Evolutionary conservation across 2,113 vertebrate species (phyloP).

Genomic region (Pseudolaguvia tuberculata): DNA sequence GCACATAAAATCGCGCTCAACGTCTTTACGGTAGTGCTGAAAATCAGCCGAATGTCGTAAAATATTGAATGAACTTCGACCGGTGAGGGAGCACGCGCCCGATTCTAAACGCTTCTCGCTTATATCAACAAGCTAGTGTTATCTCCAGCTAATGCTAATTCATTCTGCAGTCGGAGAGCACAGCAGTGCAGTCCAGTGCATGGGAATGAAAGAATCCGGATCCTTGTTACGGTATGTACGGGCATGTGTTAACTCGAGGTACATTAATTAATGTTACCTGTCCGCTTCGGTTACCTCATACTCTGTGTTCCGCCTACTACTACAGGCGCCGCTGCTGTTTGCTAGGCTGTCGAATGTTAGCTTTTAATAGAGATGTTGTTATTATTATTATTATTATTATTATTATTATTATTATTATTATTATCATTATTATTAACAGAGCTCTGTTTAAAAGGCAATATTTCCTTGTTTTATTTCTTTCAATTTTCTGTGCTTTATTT

Average conservation of each 20-base stretch:
- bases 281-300: too few relatives aligned
- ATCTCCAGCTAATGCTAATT: not conserved
- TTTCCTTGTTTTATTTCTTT: not conserved
- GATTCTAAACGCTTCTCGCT: not conserved
- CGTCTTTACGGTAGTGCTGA: not conserved
- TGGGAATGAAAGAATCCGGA: conserved; percentile 35
- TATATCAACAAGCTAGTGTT: not conserved
- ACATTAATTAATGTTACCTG: not conserved
- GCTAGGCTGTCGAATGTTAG: not conserved
- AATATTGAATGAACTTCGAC: not conserved
- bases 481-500: not conserved
- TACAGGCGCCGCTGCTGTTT: not conserved
- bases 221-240: conserved; percentile 43
- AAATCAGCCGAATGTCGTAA: not conserved
- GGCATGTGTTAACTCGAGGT: not conserved
- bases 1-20: not conserved
- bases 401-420: too few relatives aligned
- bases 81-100: not conserved
- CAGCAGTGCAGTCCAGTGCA: conserved; percentile 34
- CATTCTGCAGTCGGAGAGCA: conserved; percentile 1
- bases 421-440: not conserved
- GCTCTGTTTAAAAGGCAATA: not conserved
- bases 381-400: too few relatives aligned
- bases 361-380: not conserved
- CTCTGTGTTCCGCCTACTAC: not conserved